Percentiles rank a stretch among this genome's conserved stretches.
phyloP scores from a whole-genome alignment of 2,888 invertebrate species.

The Lucinisca nassula region DNA sequence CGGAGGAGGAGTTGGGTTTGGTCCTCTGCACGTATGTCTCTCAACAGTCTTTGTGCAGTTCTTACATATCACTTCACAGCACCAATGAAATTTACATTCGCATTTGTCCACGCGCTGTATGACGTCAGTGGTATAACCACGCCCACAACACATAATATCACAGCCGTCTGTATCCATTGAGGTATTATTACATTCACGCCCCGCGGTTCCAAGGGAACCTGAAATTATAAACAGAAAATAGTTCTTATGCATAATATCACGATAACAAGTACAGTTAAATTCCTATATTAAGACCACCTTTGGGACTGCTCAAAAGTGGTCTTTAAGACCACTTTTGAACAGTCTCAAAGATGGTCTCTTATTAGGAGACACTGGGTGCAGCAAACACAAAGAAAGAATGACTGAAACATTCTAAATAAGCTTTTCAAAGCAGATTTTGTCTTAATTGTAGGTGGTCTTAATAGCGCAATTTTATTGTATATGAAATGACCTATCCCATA shows the following conservation, averaged over 20 bases:
- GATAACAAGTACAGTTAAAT: too few species aligned
- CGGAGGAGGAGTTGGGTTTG: constrained; percentile 7
- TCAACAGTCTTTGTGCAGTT: constrained; percentile 92
- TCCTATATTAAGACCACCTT: too few species aligned
- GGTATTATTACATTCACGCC: constrained; percentile 89
- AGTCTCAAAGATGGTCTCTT: too few species aligned
- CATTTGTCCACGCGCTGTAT: constrained; percentile 92
- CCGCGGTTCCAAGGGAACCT: constrained; percentile 90
- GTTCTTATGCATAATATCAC: not conserved
- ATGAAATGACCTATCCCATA: too few species aligned
- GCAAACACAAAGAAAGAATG: too few species aligned
- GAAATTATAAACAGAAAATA: constrained; percentile 44
- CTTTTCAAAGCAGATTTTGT: too few species aligned
- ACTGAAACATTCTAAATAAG: too few species aligned
- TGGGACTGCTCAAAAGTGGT: too few species aligned
- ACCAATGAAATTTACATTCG: constrained; percentile 95
- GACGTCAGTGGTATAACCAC: constrained; percentile 89
- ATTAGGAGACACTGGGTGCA: too few species aligned
- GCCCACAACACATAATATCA: constrained; percentile 89
- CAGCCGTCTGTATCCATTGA: constrained; percentile 89
- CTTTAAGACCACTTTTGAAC: too few species aligned
- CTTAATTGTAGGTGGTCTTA: too few species aligned
- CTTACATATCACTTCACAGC: constrained; percentile 95
- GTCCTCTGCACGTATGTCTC: constrained; percentile 93
- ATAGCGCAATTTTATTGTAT: too few species aligned